These are phyloP conservation scores for Charanyca ferruginea DNA, from an alignment of 2,888 invertebrate genomes.

Conservation along the genomic window DNA sequence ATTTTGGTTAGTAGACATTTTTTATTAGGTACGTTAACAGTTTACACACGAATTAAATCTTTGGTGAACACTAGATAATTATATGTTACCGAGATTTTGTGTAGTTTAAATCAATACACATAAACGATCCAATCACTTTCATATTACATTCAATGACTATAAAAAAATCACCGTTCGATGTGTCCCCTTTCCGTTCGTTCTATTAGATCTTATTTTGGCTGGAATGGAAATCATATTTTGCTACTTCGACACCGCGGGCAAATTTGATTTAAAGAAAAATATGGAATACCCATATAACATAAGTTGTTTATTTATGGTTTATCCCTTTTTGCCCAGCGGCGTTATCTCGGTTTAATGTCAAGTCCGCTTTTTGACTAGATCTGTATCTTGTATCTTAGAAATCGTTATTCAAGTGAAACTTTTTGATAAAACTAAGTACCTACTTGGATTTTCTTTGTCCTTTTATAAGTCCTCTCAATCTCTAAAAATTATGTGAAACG, in stretches of 20 bases:
- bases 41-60: too few relatives aligned
- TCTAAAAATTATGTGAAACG: too few relatives aligned
- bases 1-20: too few relatives aligned
- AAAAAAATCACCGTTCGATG: constrained; percentile 28
- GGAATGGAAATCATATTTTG: constrained; percentile 25
- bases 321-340: constrained; percentile 3
- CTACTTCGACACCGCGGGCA: constrained; percentile 30
- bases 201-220: constrained; percentile 34
- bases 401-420: background rate
- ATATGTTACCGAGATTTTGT: too few relatives aligned
- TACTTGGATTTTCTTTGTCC: too few relatives aligned
- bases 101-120: constrained; percentile 21
- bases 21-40: too few relatives aligned
- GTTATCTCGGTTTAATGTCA: constrained; percentile 14
- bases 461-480: too few relatives aligned
- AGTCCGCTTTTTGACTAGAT: constrained; percentile 7
- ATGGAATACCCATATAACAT: constrained; percentile 26
- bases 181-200: constrained; percentile 12
- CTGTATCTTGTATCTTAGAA: background rate
- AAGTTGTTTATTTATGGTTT: constrained; percentile 32
- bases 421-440: background rate
- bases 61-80: too few relatives aligned
- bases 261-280: constrained; percentile 43
- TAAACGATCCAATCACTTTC: constrained; percentile 21
- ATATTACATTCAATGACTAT: constrained; percentile 25